Conservation (phyloP, 2,888 invertebrate species). For the Tridacna crocea region DNA sequence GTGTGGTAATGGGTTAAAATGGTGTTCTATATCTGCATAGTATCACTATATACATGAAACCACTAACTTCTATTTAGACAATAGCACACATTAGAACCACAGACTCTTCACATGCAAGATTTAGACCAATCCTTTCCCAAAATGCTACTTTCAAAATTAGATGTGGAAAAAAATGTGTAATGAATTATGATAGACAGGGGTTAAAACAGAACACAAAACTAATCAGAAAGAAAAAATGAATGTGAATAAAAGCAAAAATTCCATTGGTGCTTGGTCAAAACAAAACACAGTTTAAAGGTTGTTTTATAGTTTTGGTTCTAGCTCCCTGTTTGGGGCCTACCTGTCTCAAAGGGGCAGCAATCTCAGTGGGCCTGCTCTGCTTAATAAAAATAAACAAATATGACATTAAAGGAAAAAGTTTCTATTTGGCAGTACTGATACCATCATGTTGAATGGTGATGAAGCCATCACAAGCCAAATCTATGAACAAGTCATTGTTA, state of each 20-base stretch:
- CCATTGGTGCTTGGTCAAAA: constrained; percentile 24
- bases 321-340: constrained; percentile 42
- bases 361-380: constrained; percentile 54
- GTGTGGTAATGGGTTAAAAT: too few species aligned
- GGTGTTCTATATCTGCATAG: too few species aligned
- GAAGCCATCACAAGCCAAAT: too few species aligned
- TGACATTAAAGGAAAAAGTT: neutral
- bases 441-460: too few species aligned
- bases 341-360: constrained; percentile 52
- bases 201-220: neutral
- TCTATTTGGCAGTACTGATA: too few species aligned
- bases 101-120: too few species aligned
- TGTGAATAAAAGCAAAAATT: constrained; percentile 9
- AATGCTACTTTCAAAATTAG: neutral
- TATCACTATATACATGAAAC: too few species aligned
- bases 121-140: neutral
- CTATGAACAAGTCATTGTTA: too few species aligned
- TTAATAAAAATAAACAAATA: constrained; percentile 19
- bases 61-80: too few species aligned
- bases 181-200: too few species aligned
- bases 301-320: constrained; percentile 20
- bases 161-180: too few species aligned
- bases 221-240: neutral
- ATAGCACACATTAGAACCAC: too few species aligned
- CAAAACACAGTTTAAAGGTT: constrained; percentile 2